phyloP scores from a whole-genome alignment of 2,888 invertebrate species.

The Drosophila peninsularis region DNA sequence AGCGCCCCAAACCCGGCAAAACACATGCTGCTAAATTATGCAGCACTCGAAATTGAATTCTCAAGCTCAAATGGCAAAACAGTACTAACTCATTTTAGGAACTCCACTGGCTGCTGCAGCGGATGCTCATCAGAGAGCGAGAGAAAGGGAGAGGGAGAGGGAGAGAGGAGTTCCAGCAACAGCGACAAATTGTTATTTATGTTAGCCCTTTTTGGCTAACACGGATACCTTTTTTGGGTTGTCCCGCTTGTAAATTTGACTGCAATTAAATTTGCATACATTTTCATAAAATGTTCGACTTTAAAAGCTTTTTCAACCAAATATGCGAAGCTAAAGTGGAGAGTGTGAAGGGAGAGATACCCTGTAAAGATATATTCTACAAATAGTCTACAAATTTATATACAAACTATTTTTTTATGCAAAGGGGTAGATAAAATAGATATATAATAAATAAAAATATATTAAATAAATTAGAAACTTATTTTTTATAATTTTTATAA shows the following conservation, averaged over 20 bases:
- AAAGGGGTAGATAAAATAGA: background rate
- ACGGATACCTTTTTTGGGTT: constrained; percentile 37
- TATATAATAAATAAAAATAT: background rate
- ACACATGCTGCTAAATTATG: constrained; percentile 73
- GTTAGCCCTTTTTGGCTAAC: constrained; percentile 58
- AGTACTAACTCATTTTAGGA: constrained; percentile 71
- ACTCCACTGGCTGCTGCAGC: constrained; percentile 13
- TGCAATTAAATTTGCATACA: constrained; percentile 80
- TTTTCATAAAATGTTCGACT: constrained; percentile 68
- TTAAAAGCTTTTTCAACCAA: constrained; percentile 43
- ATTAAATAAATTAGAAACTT: background rate
- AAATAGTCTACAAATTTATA: too few relatives aligned
- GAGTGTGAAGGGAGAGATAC: background rate
- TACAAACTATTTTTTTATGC: background rate
- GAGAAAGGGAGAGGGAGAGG: too few relatives aligned
- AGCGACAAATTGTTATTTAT: constrained; percentile 75
- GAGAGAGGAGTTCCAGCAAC: constrained; percentile 10
- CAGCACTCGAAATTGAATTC: constrained; percentile 77
- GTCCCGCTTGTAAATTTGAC: constrained; percentile 66
- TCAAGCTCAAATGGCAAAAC: constrained; percentile 55
- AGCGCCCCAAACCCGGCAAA: constrained; percentile 26
- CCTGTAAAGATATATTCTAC: too few relatives aligned
- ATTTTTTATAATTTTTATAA: too few relatives aligned
- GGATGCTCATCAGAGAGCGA: background rate
- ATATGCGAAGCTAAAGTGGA: background rate